Percentiles rank a stretch among this genome's conserved stretches.
Conservation (phyloP, 2,888 invertebrate species). For the Helobdella robusta region DNA sequence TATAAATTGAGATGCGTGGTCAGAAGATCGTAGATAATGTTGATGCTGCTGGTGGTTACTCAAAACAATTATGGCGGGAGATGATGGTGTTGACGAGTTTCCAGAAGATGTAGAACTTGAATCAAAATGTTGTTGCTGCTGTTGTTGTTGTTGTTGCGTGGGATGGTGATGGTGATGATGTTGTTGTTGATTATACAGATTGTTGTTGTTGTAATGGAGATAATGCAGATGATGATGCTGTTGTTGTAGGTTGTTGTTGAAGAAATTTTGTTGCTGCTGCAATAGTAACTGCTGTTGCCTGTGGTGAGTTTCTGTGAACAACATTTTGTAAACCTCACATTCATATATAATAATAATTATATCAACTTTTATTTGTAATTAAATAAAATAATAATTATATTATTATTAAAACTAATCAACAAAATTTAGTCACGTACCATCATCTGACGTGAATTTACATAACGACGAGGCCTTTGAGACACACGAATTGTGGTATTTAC, state of each 20-base stretch:
- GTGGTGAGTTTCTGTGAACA: neutral
- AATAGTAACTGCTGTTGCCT: neutral
- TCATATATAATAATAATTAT: too few species aligned
- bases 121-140: conserved; percentile 32
- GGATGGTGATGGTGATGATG: neutral
- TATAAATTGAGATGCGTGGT: conserved; percentile 22
- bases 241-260: neutral
- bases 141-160: neutral
- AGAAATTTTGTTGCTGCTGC: neutral
- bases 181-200: neutral
- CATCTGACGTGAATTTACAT: too few species aligned
- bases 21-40: conserved; percentile 28
- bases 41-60: conserved; percentile 41
- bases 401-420: too few species aligned
- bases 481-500: too few species aligned
- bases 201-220: too few species aligned
- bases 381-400: too few species aligned
- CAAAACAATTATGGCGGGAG: conserved; percentile 70
- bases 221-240: neutral
- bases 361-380: too few species aligned
- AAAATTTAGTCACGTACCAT: too few species aligned
- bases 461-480: too few species aligned
- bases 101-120: conserved; percentile 82
- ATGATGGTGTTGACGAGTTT: conserved; percentile 90
- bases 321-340: too few species aligned